These are phyloP conservation scores for Seriola quinqueradiata DNA, from an alignment of 2,113 vertebrate species.

Conservation along the genomic window DNA sequence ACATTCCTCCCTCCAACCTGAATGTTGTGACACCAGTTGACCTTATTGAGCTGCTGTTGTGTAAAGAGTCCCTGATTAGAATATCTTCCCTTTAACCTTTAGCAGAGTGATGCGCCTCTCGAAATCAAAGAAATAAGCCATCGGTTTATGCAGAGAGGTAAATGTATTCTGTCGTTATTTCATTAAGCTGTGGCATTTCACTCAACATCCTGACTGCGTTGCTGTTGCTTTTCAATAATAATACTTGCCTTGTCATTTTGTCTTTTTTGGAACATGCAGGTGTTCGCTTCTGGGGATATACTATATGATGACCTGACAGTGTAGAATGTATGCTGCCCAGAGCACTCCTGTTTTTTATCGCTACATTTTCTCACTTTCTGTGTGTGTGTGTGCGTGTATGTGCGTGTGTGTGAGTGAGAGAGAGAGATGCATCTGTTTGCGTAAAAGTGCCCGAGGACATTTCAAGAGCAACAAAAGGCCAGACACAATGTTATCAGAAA, in stretches of 20 bases:
- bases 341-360: conserved; percentile 42
- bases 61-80: conserved; percentile 84
- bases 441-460: conserved; percentile 23
- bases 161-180: conserved; percentile 67
- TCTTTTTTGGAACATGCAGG: conserved; percentile 53
- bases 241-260: neutral
- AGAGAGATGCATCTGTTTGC: conserved; percentile 7
- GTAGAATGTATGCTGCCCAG: conserved; percentile 57
- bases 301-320: conserved; percentile 65
- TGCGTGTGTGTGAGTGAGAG: neutral
- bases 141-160: conserved; percentile 67
- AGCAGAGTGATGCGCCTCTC: conserved; percentile 68
- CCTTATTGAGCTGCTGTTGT: conserved; percentile 82
- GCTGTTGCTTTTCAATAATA: conserved; percentile 24
- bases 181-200: conserved; percentile 74
- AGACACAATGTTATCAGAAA: conserved; percentile 60
- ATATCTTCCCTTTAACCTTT: conserved; percentile 84
- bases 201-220: conserved; percentile 44
- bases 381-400: conserved; percentile 24
- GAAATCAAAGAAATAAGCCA: conserved; percentile 68
- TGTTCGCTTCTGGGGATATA: conserved; percentile 40
- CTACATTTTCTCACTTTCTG: conserved; percentile 28
- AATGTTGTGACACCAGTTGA: conserved; percentile 82
- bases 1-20: conserved; percentile 55
- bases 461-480: conserved; percentile 50